Evolutionary conservation across 2,888 invertebrate species (phyloP).

Genomic region (Campoplex capitator): DNA sequence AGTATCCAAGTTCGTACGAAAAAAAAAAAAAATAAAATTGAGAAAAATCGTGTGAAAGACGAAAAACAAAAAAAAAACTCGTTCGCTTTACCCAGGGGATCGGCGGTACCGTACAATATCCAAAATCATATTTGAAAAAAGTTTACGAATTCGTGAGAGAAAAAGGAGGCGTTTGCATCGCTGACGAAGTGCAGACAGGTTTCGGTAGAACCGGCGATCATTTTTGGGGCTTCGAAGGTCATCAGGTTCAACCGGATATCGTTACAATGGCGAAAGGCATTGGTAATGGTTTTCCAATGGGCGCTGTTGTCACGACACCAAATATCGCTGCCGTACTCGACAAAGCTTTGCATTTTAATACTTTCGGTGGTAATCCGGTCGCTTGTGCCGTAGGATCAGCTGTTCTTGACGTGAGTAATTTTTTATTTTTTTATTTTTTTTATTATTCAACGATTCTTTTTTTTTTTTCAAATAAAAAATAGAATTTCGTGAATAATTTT

Average conservation of each 20-base stretch:
- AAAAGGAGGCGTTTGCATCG: constrained; percentile 94
- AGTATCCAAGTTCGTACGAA: constrained; percentile 91
- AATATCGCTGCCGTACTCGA: constrained; percentile 93
- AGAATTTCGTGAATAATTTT: not conserved
- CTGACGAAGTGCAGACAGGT: constrained; percentile 99
- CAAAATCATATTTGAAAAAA: constrained; percentile 93
- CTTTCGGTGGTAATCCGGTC: constrained; percentile 97
- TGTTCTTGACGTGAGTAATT: constrained; percentile 93
- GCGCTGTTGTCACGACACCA: constrained; percentile 96
- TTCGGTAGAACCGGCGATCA: constrained; percentile 97
- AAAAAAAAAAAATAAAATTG: constrained; percentile 20
- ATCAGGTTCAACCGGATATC: constrained; percentile 95
- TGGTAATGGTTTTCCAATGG: constrained; percentile 98
- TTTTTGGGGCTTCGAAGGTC: constrained; percentile 98
- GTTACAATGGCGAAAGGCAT: constrained; percentile 98
- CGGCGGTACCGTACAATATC: constrained; percentile 96
- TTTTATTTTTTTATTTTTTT: not conserved
- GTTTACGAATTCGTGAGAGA: constrained; percentile 92
- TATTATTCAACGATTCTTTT: not conserved
- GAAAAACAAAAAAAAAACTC: not conserved
- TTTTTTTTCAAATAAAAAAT: not conserved
- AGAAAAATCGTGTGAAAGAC: not conserved
- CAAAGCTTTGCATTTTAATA: constrained; percentile 95
- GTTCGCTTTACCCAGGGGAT: constrained; percentile 88
- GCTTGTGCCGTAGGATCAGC: constrained; percentile 94